Conservation (phyloP, 2,797 vertebrate genomes). For the Dicrostonyx torquatus region DNA sequence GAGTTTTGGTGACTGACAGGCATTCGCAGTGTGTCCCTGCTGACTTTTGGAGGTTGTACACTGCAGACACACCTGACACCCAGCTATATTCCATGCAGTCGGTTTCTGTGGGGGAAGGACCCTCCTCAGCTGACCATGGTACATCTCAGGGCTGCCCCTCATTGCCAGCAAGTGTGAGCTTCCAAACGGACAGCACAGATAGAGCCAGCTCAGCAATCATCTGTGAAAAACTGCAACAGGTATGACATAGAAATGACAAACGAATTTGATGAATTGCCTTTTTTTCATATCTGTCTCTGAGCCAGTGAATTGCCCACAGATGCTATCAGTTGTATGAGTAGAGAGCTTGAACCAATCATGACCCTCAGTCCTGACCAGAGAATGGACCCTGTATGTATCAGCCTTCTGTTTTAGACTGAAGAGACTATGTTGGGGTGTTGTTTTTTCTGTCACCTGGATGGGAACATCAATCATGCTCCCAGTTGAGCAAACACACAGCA, state of each 20-base stretch:
- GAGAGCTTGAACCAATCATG: conserved; percentile 65
- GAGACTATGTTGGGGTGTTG: conserved; percentile 91
- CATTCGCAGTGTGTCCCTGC: conserved; percentile 82
- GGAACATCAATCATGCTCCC: conserved; percentile 34
- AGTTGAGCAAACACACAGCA: not conserved
- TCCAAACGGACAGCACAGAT: conserved; percentile 59
- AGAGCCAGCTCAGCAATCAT: conserved; percentile 67
- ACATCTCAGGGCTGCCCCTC: conserved; percentile 51
- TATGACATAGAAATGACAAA: conserved; percentile 52
- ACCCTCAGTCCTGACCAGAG: conserved; percentile 68
- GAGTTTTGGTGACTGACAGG: conserved; percentile 83
- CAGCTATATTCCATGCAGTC: conserved; percentile 62
- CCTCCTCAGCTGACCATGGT: not conserved
- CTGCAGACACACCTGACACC: not conserved
- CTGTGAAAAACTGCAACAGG: conserved; percentile 62
- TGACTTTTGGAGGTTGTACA: conserved; percentile 84
- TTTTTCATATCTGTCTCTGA: conserved; percentile 48
- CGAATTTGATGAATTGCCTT: conserved; percentile 68
- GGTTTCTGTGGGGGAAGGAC: not conserved
- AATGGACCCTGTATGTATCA: conserved; percentile 83
- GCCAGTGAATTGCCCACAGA: conserved; percentile 54
- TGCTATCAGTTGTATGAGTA: conserved; percentile 54
- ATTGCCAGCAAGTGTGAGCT: conserved; percentile 67
- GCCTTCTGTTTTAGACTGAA: conserved; percentile 63
- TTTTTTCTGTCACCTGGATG: conserved; percentile 87